Base-by-base conservation (phyloP, 2,113 vertebrate genomes). In the Phylloscopus trochilus region DNA sequence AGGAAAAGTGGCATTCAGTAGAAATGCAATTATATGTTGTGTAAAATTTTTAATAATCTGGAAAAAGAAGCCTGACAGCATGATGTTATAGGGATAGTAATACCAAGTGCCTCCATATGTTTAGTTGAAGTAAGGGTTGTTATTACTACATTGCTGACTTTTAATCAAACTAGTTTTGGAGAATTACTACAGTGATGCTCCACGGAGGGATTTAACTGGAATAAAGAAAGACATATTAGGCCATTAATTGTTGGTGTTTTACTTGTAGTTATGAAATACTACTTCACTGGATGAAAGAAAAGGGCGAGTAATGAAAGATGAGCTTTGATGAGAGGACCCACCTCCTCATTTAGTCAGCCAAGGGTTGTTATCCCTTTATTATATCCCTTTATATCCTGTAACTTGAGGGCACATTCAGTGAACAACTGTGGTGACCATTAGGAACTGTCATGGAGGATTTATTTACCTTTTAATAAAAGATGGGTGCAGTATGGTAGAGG, bases 371-470 rank as follows among this genome's bases (percentile, higher is more conserved):
- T 94, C 59, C 49, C 89, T 97, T 97, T 97, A 97, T 97, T 96
- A n/a, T n/a, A n/a, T n/a, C n/a, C n/a, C n/a, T n/a, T n/a, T n/a
- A n/a, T n/a, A 88, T 91, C 72, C 55, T 96, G 87, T 97, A 97
- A 97, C 96, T 96, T 95, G 95, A 97, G 96, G 96, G 90, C 92
- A 96, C 95, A 86, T 97, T 98, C 80, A 96, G 26, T 90, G 96
- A 96, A 86, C 95, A 97, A 97, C 93, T 92, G 75, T 95, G 83
- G 86, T 95, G 80, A 66, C 81, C 64, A 87, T 97, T 97, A 97
- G 83, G 84, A 94, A 49, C 95, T 96, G 95, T 96, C 96, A 89
- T 9, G 62, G 95, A 95, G 86, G 97, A 97, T 98, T 96, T 97
- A 97, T 97, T 91, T 96, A 69, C 90, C 93, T 96, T 96, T 96